Evolutionary conservation across 2,113 vertebrate genomes (phyloP).

Genomic region (Syrmaticus mikado): DNA sequence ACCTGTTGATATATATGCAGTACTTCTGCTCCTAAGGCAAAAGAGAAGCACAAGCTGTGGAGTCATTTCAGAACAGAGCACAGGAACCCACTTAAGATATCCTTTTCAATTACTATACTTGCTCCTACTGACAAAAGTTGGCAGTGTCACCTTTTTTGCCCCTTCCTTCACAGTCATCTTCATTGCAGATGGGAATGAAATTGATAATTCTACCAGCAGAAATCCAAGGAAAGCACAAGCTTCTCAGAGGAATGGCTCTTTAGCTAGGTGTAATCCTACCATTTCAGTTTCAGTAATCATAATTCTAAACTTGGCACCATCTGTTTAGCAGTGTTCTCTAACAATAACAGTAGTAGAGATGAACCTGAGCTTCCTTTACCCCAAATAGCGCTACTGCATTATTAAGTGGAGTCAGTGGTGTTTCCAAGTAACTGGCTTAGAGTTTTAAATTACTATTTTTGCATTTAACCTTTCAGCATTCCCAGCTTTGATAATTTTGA

Average conservation of each 20-base stretch:
- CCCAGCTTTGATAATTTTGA: background rate
- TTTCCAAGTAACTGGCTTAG: background rate
- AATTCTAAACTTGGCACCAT: background rate
- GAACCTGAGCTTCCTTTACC: background rate
- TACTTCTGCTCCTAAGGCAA: background rate
- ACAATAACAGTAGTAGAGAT: background rate
- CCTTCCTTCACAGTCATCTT: background rate
- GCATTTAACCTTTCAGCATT: slow-evolving; percentile 14
- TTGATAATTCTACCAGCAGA: background rate
- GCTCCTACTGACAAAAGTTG: background rate
- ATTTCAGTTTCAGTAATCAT: background rate
- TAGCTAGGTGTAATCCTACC: background rate
- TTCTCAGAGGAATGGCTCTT: background rate
- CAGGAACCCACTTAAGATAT: background rate
- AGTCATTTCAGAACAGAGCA: background rate
- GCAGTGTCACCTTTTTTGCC: background rate
- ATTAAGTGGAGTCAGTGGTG: background rate
- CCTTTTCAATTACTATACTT: background rate
- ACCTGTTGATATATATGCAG: background rate
- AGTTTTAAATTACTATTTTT: slow-evolving; percentile 2
- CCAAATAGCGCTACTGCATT: background rate
- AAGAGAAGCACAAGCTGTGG: background rate
- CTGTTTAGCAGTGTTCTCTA: background rate
- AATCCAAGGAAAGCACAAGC: background rate
- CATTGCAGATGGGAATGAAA: background rate